A percentile compares a stretch with the other conserved stretches of the same genome.
phyloP scores from a whole-genome alignment of 2,113 vertebrate species.

The Syngnathus typhle region DNA sequence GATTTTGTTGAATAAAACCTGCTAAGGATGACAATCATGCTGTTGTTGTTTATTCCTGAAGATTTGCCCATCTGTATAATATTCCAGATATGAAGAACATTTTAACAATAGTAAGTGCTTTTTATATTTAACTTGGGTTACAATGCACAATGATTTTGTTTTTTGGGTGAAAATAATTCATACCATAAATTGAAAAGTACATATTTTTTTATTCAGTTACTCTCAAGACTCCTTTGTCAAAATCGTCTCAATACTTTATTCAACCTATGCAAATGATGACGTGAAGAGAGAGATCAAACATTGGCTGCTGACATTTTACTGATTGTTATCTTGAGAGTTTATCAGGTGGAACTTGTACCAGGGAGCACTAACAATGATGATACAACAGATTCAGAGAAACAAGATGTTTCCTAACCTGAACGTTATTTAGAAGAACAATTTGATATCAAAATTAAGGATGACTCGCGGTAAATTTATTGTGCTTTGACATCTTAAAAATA shows the following conservation, averaged over 20 bases:
- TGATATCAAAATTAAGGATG: neutral
- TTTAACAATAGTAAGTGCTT: neutral
- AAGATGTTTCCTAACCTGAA: neutral
- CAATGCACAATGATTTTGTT: neutral
- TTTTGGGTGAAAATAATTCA: neutral
- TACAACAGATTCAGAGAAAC: neutral
- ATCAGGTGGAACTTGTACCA: neutral
- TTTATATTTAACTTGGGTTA: neutral
- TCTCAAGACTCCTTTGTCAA: too few relatives aligned
- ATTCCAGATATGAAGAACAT: neutral
- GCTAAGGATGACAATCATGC: constrained; percentile 14
- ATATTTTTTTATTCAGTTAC: too few relatives aligned
- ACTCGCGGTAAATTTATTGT: too few relatives aligned
- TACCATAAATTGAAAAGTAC: too few relatives aligned
- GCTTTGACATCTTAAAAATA: too few relatives aligned
- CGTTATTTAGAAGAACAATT: neutral
- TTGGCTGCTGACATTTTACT: neutral
- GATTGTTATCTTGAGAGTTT: neutral
- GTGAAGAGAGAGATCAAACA: too few relatives aligned
- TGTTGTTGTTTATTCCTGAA: neutral
- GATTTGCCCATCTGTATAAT: neutral
- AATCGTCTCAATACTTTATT: too few relatives aligned
- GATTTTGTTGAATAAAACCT: constrained; percentile 51
- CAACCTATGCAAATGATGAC: too few relatives aligned
- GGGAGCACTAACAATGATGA: neutral